Percentiles rank a stretch among this genome's conserved stretches.
Conservation (phyloP, 1,140 invertebrate genomes). For the Drosophila nigromelanica region DNA sequence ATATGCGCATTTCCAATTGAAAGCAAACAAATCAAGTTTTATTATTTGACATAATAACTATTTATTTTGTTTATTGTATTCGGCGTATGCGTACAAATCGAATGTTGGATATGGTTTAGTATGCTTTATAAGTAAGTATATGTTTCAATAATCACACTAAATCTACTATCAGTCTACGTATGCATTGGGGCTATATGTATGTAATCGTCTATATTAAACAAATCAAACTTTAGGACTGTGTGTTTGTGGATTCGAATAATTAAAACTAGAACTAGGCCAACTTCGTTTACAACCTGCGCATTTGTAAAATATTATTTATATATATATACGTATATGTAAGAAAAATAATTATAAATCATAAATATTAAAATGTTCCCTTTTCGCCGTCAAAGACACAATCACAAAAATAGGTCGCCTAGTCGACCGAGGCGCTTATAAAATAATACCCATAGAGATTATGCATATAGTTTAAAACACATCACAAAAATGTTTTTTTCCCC, state of each 20-base stretch:
- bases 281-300: slow-evolving; percentile 62
- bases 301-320: slow-evolving; percentile 12
- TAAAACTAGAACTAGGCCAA: slow-evolving; percentile 58
- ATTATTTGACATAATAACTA: slow-evolving; percentile 16
- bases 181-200: slow-evolving; percentile 38
- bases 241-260: slow-evolving; percentile 28
- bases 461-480: slow-evolving; percentile 51
- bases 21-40: background rate
- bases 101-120: slow-evolving; percentile 62
- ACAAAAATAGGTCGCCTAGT: slow-evolving; percentile 44
- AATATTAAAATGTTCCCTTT: slow-evolving; percentile 2
- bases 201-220: too few species aligned
- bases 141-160: slow-evolving; percentile 53
- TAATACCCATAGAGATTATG: slow-evolving; percentile 73
- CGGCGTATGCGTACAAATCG: slow-evolving; percentile 64
- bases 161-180: slow-evolving; percentile 77
- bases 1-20: too few species aligned
- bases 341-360: slow-evolving; percentile 16
- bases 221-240: too few species aligned
- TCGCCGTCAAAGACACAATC: slow-evolving; percentile 40
- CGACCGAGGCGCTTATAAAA: slow-evolving; percentile 53
- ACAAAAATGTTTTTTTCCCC: slow-evolving; percentile 43
- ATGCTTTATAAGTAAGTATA: slow-evolving; percentile 30
- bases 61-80: slow-evolving; percentile 54
- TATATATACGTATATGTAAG: slow-evolving; percentile 11